Evolutionary conservation across 1,140 invertebrate genomes (phyloP), one percentile per base, ranked within the genome.

Genomic region (Drosophila tsacasi): DNA sequence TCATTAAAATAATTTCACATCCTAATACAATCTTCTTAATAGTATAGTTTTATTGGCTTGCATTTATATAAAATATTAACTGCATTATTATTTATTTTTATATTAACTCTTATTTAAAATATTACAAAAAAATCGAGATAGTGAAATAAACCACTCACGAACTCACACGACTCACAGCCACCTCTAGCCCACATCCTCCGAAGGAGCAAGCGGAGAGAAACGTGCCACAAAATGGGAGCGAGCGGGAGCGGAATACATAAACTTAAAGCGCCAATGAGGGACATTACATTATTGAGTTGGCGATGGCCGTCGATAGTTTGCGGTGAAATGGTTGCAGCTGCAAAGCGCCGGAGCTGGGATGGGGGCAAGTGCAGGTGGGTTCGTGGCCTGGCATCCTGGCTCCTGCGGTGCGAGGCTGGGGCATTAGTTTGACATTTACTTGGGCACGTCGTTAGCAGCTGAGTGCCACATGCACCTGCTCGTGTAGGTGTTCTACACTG

Each of bases 341-440:
- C 21, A 13, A 30, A 50, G 25, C 10, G 17, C 13, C 30, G 27
- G n/a, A 21, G 17, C 47, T 10, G 46, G 39, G 12, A 12, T 5
- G 49, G 23, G 37, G 19, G 8, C 19, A 54, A 67, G 67, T 71
- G 64, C 49, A 52, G 71, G 44, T 44, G 46, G 58, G 44, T 39
- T 73, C 37, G 71, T 74, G 71, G 71, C 71, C 68, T 63, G 64
- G 44, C 64, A 60, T 69, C 61, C 75, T 79, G 79, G 52, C 80
- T 76, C 71, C 76, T 86, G 83, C 73, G 83, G 84, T 83, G 84
- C 79, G 72, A 58, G 54, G 79, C 72, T 79, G 46, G 60, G 81
- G 84, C 84, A 89, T 89, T 89, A 89, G 84, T 89, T 89, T 89
- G 84, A 89, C 84, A 89, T 89, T 89, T 89, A 89, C 84, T 89